phyloP scores from a whole-genome alignment of 2,113 vertebrate genomes.

The Nansenia antarctica region DNA sequence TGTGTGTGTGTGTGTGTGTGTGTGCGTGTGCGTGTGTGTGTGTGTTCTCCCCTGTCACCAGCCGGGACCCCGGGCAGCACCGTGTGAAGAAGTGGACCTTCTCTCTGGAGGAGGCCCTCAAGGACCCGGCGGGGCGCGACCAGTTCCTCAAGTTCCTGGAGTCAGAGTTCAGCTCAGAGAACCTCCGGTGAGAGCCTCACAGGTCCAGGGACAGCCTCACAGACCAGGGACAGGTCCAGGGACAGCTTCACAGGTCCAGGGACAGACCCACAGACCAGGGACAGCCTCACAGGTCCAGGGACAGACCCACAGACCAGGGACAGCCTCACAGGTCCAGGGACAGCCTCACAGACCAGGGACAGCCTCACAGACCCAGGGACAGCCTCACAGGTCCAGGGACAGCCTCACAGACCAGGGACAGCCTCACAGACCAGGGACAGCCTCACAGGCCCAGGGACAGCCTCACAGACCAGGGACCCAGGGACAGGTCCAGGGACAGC shows the following conservation, averaged over 20 bases:
- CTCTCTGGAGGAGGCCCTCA: conserved; percentile 90
- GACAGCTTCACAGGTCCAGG: background rate
- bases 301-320: too few species aligned
- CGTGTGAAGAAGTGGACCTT: conserved; percentile 95
- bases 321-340: background rate
- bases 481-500: too few species aligned
- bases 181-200: conserved; percentile 82
- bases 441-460: background rate
- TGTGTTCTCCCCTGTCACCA: conserved; percentile 42
- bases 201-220: background rate
- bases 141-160: conserved; percentile 94
- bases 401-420: background rate
- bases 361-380: background rate
- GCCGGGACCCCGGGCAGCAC: conserved; percentile 92
- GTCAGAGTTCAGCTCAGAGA: conserved; percentile 98
- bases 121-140: conserved; percentile 88
- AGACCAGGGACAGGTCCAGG: background rate
- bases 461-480: too few species aligned
- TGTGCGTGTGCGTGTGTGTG: background rate
- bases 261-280: too few species aligned
- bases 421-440: background rate
- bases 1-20: background rate
- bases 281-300: background rate
- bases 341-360: background rate
- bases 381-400: background rate